A percentile compares a stretch with the other conserved stretches of the same genome.
phyloP scores from a whole-genome alignment of 2,797 vertebrate species.

The Schizothorax lantsangensis region DNA sequence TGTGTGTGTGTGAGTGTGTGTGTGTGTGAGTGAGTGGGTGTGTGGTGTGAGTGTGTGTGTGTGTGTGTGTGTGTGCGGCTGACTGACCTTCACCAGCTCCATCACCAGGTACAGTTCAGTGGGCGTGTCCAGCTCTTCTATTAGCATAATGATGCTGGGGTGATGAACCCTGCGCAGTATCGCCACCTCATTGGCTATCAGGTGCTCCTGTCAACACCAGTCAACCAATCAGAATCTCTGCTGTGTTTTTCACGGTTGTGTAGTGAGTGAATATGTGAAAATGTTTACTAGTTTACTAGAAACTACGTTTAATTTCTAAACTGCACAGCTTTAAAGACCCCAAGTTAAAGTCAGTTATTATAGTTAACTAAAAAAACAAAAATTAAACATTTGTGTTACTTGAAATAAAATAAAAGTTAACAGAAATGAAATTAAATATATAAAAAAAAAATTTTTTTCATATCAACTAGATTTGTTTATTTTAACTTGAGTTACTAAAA shows the following conservation, averaged over 20 bases:
- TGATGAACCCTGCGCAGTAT: constrained; percentile 91
- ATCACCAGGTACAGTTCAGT: constrained; percentile 95
- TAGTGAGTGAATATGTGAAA: neutral
- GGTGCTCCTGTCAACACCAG: constrained; percentile 86
- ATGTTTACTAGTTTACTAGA: neutral
- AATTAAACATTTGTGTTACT: neutral
- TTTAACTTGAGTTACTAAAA: no score
- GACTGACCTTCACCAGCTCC: constrained; percentile 89
- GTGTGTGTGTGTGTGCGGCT: neutral
- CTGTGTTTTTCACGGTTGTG: constrained; percentile 6
- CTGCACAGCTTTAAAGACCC: no score
- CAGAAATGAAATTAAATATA: neutral
- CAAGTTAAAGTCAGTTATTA: no score
- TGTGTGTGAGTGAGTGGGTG: no score
- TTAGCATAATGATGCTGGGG: constrained; percentile 97
- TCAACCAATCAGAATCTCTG: constrained; percentile 12
- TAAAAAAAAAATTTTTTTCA: no score
- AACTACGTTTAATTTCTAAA: neutral
- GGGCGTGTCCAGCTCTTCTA: constrained; percentile 94
- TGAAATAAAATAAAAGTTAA: neutral
- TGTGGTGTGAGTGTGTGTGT: no score
- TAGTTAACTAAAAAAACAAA: no score
- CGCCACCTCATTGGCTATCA: constrained; percentile 96
- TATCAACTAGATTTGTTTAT: no score
- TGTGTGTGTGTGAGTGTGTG: no score